Evolutionary conservation across 2,113 vertebrate species (phyloP).

Genomic region (Chaenogobius annularis): DNA sequence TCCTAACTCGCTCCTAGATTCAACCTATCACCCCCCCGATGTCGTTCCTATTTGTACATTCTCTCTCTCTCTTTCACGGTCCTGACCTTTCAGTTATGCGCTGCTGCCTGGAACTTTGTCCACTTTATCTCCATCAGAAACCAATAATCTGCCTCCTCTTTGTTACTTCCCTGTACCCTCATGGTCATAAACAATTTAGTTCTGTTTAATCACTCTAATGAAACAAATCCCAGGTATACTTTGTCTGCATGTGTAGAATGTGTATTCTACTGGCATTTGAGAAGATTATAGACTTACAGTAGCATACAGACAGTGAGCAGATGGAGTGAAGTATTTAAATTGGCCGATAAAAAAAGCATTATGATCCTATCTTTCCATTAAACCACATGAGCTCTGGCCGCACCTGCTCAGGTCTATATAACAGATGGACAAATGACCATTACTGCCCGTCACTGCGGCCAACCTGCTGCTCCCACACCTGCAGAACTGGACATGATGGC

Average conservation of each 20-base stretch:
- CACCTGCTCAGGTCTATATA: slow-evolving; percentile 4
- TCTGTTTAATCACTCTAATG: too few relatives aligned
- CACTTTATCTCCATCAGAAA: too few relatives aligned
- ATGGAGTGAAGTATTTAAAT: not conserved
- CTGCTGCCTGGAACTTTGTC: too few relatives aligned
- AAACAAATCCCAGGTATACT: not conserved
- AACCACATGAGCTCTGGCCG: not conserved
- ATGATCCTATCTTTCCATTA: slow-evolving; percentile 5
- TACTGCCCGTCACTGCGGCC: slow-evolving; percentile 4
- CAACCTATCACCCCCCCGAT: too few relatives aligned
- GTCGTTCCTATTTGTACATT: too few relatives aligned
- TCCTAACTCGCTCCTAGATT: too few relatives aligned
- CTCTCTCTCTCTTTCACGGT: too few relatives aligned
- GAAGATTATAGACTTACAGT: not conserved
- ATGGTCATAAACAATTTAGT: too few relatives aligned
- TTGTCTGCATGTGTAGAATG: not conserved
- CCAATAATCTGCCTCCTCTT: too few relatives aligned
- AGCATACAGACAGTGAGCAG: not conserved
- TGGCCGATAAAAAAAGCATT: slow-evolving; percentile 3
- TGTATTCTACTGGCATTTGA: not conserved
- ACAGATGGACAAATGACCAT: slow-evolving; percentile 13
- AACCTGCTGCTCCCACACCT: slow-evolving; percentile 33
- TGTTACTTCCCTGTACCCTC: too few relatives aligned
- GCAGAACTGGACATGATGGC: not conserved
- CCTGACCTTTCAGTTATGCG: too few relatives aligned